Evolutionary conservation across 2,113 vertebrate genomes (phyloP), one percentile per base, ranked within the genome.

Genomic region (Sisor rabdophorus): DNA sequence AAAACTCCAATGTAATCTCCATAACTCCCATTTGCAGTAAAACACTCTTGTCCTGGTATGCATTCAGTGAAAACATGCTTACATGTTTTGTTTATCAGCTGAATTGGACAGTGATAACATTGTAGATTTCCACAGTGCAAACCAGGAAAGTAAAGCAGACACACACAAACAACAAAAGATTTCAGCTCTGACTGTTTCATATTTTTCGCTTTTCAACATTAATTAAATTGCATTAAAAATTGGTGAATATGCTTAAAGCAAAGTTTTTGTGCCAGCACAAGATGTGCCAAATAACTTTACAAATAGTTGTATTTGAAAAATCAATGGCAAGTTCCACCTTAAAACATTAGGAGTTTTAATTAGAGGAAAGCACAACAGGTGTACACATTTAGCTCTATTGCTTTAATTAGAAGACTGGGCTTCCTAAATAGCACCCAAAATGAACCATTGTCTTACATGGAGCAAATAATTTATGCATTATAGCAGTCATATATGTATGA

Each of bases 21-120:
- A 3, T 87, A 91, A 48, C 5, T 77, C 3, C 87, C 91, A 0
- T 76, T 53, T 0, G 72, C 88, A 55, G 77, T 85, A 67, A 83
- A 89, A 79, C 91, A 92, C 54, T 83, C 28, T 80, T 92, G 81
- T 0, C 56, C 26, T 0, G 87, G 86, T 10, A 81, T 77, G 0
- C 91, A 92, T 77, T 87, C 86, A 0, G 91, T 86, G 71, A 84
- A 79, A 0, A 84, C 58, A 12, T 79, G 60, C 68, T 84, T 20
- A 0, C 82, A 78, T 47, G 28, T 50, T 4, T 67, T 80, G 56
- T 81, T 79, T 13, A 32, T 17, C 0, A 44, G 10, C 78, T 80
- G 79, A 73, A 90, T 17, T 55, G 89, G 87, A 79, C 84, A 89
- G 87, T 76, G 91, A 82, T 74, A 86, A 85, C 91, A 92, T 1